These are phyloP conservation scores for Alcis repandata DNA, from an alignment of 2,888 invertebrate species.

Conservation along the genomic window DNA sequence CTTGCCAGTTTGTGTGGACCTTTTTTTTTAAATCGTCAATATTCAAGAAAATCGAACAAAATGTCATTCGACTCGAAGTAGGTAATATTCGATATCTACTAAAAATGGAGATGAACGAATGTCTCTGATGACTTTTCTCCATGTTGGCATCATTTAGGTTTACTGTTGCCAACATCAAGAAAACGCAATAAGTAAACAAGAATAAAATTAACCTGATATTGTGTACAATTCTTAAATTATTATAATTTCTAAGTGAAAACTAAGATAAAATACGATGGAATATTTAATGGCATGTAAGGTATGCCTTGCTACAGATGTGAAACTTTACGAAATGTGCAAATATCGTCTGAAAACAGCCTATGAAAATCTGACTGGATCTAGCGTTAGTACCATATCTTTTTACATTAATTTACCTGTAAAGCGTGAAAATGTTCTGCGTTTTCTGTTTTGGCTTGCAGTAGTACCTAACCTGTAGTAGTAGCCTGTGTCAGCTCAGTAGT, in stretches of 20 bases:
- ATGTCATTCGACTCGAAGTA: no score
- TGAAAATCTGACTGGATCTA: slow-evolving; percentile 62
- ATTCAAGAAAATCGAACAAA: no score
- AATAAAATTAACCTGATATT: neutral
- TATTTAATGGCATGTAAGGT: slow-evolving; percentile 56
- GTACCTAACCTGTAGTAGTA: no score
- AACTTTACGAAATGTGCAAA: slow-evolving; percentile 65
- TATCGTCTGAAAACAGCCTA: slow-evolving; percentile 60
- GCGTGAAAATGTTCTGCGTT: no score
- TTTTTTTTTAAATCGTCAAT: no score
- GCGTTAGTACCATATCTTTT: slow-evolving; percentile 54
- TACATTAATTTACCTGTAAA: neutral
- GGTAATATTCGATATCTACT: no score
- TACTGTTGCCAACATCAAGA: neutral
- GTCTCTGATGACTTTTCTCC: no score
- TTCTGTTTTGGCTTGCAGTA: no score
- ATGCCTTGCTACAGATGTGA: slow-evolving; percentile 70
- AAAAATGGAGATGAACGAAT: no score
- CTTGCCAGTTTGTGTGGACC: no score
- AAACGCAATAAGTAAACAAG: neutral
- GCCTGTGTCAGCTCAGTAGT: no score
- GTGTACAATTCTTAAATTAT: neutral
- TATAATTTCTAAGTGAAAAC: slow-evolving; percentile 17
- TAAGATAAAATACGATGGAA: slow-evolving; percentile 52
- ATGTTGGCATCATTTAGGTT: no score